These are phyloP conservation scores for Numenius phaeopus DNA, from an alignment of 2,797 vertebrate genomes.

Conservation along the genomic window DNA sequence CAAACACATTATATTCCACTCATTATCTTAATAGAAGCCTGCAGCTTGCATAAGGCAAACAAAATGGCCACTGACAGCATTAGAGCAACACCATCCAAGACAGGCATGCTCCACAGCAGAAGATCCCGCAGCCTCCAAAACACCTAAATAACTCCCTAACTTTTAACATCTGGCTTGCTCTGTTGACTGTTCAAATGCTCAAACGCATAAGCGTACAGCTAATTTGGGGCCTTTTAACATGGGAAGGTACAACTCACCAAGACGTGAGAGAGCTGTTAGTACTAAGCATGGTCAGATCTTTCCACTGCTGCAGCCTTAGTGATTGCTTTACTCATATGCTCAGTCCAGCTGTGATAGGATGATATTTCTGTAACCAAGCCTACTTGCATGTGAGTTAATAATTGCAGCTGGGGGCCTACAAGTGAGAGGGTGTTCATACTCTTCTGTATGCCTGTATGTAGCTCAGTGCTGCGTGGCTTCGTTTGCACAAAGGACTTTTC, in stretches of 20 bases:
- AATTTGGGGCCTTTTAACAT: background rate
- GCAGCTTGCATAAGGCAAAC: background rate
- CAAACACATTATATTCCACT: constrained; percentile 27
- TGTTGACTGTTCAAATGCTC: background rate
- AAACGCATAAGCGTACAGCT: background rate
- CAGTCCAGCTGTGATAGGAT: background rate
- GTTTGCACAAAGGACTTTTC: background rate
- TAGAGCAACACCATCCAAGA: background rate
- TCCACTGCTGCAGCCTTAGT: background rate
- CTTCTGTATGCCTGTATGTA: background rate
- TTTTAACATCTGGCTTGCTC: background rate
- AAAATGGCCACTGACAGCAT: background rate
- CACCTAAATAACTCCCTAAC: background rate
- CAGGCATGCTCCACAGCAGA: background rate
- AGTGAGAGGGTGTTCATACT: background rate
- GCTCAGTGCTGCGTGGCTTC: background rate
- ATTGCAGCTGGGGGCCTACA: background rate
- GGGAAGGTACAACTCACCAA: background rate
- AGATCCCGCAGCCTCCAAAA: background rate
- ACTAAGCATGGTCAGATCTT: background rate
- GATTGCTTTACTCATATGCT: background rate
- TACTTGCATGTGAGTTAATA: background rate
- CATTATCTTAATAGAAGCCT: constrained; percentile 44
- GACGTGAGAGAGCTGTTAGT: background rate
- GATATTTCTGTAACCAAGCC: background rate